Evolutionary conservation across 2,113 vertebrate species (phyloP).

Genomic region (Gobiocypris rarus): DNA sequence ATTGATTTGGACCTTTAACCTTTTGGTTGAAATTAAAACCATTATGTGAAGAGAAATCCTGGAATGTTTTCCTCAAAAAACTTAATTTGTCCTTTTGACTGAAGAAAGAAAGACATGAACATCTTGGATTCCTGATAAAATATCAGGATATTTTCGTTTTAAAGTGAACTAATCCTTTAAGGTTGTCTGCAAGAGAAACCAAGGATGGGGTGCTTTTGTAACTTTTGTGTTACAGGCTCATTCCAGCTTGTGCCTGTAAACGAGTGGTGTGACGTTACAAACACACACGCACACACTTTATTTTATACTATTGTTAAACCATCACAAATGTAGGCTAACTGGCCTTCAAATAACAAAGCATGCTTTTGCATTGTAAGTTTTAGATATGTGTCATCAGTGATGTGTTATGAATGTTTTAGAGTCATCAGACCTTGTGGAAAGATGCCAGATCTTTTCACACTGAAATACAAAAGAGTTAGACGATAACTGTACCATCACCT

Average conservation of each 20-base stretch:
- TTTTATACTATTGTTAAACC: background rate
- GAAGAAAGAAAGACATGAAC: too few species aligned
- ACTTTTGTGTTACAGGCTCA: background rate
- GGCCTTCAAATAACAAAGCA: conserved; percentile 14
- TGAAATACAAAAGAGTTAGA: conserved; percentile 13
- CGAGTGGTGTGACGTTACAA: background rate
- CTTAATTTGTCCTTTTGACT: too few species aligned
- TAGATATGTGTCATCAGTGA: background rate
- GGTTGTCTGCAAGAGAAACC: background rate
- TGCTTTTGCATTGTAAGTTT: background rate
- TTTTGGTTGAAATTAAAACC: too few species aligned
- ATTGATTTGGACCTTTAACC: too few species aligned
- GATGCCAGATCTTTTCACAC: background rate
- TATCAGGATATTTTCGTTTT: too few species aligned
- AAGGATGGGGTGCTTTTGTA: background rate
- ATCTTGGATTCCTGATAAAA: too few species aligned
- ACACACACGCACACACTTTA: too few species aligned
- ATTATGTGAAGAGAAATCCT: too few species aligned
- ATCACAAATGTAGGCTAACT: background rate
- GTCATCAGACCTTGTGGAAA: conserved; percentile 24
- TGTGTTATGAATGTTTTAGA: background rate
- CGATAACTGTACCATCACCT: background rate
- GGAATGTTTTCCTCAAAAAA: too few species aligned
- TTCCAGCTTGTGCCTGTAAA: background rate
- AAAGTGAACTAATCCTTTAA: too few species aligned